Percentiles rank a stretch among this genome's conserved stretches.
phyloP scores from a whole-genome alignment of 2,113 vertebrate species.

The Madoqua kirkii region DNA sequence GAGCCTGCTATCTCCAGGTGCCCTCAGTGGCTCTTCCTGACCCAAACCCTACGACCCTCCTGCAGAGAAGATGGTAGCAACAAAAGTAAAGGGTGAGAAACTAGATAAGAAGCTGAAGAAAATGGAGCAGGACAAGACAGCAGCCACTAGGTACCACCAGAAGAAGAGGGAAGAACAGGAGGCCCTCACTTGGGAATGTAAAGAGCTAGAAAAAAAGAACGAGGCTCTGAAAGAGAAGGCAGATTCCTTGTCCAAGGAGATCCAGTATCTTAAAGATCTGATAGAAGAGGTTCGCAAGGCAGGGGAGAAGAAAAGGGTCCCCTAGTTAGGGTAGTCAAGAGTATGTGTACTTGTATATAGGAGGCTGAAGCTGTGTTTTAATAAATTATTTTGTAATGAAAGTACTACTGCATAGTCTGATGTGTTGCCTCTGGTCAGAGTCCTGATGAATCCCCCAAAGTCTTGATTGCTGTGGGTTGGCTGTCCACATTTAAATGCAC shows the following conservation, averaged over 20 bases:
- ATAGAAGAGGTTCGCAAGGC: constrained; percentile 73
- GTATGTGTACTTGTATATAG: constrained; percentile 77
- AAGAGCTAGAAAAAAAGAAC: neutral
- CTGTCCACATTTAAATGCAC: too few species aligned
- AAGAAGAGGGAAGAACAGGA: neutral
- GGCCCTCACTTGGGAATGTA: neutral
- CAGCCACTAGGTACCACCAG: constrained; percentile 85
- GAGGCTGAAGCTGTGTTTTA: constrained; percentile 34
- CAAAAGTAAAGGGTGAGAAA: constrained; percentile 83
- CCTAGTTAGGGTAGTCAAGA: constrained; percentile 62
- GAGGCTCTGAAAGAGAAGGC: neutral
- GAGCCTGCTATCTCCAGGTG: constrained; percentile 74
- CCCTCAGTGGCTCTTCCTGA: constrained; percentile 68
- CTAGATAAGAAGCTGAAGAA: constrained; percentile 94
- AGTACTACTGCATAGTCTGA: rapidly evolving
- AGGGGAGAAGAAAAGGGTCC: constrained; percentile 81
- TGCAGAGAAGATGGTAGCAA: constrained; percentile 57
- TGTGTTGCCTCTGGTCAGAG: rapidly evolving
- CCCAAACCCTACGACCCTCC: constrained; percentile 79
- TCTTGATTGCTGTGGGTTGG: neutral
- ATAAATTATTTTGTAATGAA: constrained; percentile 88
- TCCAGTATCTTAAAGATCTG: neutral
- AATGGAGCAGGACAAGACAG: constrained; percentile 98
- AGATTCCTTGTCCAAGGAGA: neutral
- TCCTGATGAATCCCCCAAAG: rapidly evolving